Evolutionary conservation across 2,888 invertebrate species (phyloP), one percentile per base, ranked within the genome.

Genomic region (Tetragonula carbonaria): DNA sequence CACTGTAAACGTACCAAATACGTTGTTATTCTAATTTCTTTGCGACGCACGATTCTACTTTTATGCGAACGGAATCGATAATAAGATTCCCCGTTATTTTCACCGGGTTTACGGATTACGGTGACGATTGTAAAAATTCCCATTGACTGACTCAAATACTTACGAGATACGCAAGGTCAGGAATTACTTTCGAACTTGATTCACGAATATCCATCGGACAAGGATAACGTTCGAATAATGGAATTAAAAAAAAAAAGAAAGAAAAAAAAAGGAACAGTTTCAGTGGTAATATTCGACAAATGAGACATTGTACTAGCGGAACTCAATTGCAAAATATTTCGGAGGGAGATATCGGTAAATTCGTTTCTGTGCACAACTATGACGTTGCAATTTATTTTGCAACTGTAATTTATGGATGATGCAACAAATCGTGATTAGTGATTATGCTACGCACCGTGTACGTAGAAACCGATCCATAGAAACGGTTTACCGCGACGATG

Each of bases 331-430:
- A 63, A 70, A 76, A 84, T n/a, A n/a, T 53, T 55, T 57, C 13
- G 33, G 0, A 18, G 45, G 33, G 50, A 53, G 68, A 71, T 28
- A 8, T 33, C 38, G 18, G 21, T 11, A 23, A 66, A 65, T 80
- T 14, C 53, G 38, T 62, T 65, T 57, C 23, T 8, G 51, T n/a
- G 59, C 33, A 57, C 33, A 70, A 88, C 59, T 53, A 75, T 84
- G 84, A 83, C 78, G 76, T 82, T 77, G 81, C 78, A 23, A 68
- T 81, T 83, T 74, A 80, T 67, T 50, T 77, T 77, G 85, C 87
- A 90, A 89, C 90, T 86, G 87, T 90, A 88, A 90, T 86, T 86
- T 86, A 74, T 23, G 65, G 78, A 80, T 88, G 90, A 89, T 82
- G 78, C 66, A 85, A 89, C 85, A 72, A 65, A 23, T 57, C 28